These are phyloP conservation scores for Merluccius polli DNA, from an alignment of 2,797 vertebrate species.

Conservation along the genomic window DNA sequence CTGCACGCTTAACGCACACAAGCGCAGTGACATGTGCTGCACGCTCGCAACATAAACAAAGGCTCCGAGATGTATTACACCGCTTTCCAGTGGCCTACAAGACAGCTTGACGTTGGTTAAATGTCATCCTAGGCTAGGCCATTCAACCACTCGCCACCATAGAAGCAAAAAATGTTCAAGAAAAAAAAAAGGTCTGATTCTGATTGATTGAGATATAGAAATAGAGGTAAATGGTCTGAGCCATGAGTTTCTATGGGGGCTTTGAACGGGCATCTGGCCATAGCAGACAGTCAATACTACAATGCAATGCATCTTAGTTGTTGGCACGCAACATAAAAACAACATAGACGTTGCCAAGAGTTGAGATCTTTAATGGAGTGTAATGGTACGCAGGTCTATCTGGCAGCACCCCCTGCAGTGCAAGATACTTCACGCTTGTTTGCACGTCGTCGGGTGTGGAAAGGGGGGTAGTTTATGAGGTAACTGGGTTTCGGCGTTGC, in stretches of 20 bases:
- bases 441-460: not conserved
- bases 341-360: conserved; percentile 21
- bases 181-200: too few relatives aligned
- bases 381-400: not conserved
- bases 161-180: too few relatives aligned
- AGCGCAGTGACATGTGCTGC: not conserved
- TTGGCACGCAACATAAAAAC: conserved; percentile 17
- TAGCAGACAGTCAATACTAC: conserved; percentile 25
- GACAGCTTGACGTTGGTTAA: not conserved
- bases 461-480: not conserved
- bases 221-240: too few relatives aligned
- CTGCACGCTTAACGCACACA: conserved; percentile 15
- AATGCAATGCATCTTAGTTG: conserved; percentile 11
- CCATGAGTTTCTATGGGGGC: not conserved
- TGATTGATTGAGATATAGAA: too few relatives aligned
- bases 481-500: not conserved
- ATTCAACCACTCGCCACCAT: too few relatives aligned
- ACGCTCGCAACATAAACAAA: not conserved
- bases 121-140: too few relatives aligned
- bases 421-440: not conserved
- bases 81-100: not conserved
- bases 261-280: conserved; percentile 27
- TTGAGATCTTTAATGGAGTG: not conserved
- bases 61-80: not conserved
- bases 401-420: not conserved